Conservation (phyloP, 2,797 vertebrate species). For the Rhinella marina region DNA sequence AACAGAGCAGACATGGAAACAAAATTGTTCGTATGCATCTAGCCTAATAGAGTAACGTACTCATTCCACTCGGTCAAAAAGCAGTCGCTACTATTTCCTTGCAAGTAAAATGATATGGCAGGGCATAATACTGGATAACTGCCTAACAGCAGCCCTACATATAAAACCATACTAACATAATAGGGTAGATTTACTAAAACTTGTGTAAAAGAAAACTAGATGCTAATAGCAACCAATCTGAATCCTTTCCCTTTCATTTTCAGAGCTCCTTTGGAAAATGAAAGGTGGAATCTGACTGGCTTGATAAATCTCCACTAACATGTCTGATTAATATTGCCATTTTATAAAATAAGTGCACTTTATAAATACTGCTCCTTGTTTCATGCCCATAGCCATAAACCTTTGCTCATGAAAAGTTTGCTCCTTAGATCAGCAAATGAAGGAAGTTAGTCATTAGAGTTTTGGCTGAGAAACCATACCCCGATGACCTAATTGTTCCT, state of each 20-base stretch:
- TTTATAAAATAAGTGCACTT: neutral
- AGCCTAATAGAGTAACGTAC: too few relatives aligned
- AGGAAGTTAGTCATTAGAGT: slow-evolving; percentile 61
- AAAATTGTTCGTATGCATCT: too few relatives aligned
- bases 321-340: neutral
- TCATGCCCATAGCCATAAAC: neutral
- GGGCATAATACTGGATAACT: neutral
- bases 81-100: too few relatives aligned
- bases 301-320: neutral
- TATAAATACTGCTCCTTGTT: neutral
- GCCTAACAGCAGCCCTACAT: neutral
- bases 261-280: too few relatives aligned
- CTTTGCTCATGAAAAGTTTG: slow-evolving; percentile 37
- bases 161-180: neutral
- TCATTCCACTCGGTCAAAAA: too few relatives aligned
- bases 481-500: slow-evolving; percentile 65
- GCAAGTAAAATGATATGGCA: too few relatives aligned
- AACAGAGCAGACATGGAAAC: too few relatives aligned
- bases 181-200: too few relatives aligned
- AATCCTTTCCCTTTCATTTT: too few relatives aligned
- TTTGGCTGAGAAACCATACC: slow-evolving; percentile 55
- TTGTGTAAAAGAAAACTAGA: too few relatives aligned
- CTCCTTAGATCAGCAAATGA: slow-evolving; percentile 62
- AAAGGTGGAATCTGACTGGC: too few relatives aligned
- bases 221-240: too few relatives aligned